Base-by-base conservation (phyloP, 2,113 vertebrate species). In the Otis tarda region DNA sequence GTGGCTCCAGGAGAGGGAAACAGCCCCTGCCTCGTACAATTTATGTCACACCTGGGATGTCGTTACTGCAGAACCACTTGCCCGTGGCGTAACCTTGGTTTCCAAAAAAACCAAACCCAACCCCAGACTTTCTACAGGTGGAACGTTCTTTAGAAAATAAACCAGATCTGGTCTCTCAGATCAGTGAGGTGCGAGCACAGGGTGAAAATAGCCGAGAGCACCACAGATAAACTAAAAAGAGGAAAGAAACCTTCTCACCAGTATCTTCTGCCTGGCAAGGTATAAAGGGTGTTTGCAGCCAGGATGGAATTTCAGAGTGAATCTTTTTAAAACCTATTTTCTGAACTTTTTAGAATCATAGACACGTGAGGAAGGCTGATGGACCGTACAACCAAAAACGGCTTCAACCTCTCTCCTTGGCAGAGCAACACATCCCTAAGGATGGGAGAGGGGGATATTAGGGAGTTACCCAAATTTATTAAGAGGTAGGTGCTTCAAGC, bases 171-270 rank as follows among this genome's bases (percentile, higher is more conserved):
- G 41, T n/a, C 21, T 47, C 27, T 30, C 15, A 3, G 35, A 50
- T 37, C 15, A 57, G 41, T 4, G 11, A 50, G n/a, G 14, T 23
- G 1, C 2, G 10, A 64, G 10, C 20, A 9, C 4, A 4, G 7
- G 18, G 25, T 56, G 18, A 19, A 31, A 43, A 49, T 5, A 79
- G 27, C 27, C 27, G 18, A 25, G 8, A 43, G 47, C 37, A 49
- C 49, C n/a, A 33, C 17, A 69, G 61, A 7, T n/a, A n/a, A 45
- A 17, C 39, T 12, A 21, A 31, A 3, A 27, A 8, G 18, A 61
- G 10, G 23, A 24, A 43, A 68, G 30, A 69, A 81, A 14, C 14
- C 35, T 74, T 31, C 68, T 55, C 61, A 14, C 39, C 41, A 5
- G 18, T 2, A 43, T 56, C 55, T 87, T 61, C 76, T 33, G n/a